Percentiles rank a stretch among this genome's conserved stretches.
Conservation (phyloP, 2,888 invertebrate genomes). For the Sturmia bella region DNA sequence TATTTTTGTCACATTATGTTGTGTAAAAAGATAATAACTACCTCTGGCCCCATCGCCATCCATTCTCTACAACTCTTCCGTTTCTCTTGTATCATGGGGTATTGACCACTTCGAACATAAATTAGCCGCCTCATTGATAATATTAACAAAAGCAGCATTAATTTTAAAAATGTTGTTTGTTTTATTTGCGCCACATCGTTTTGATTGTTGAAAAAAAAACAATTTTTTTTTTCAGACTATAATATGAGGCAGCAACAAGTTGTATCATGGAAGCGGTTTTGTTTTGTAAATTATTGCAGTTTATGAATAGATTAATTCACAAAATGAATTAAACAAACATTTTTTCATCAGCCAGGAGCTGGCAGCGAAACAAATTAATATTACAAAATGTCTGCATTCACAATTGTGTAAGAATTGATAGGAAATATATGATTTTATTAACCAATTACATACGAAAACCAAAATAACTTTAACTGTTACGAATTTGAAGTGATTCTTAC, state of each 20-base stretch:
- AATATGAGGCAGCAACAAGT: slow-evolving; percentile 45
- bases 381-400: too few relatives aligned
- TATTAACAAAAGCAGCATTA: slow-evolving; percentile 42
- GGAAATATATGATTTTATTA: too few relatives aligned
- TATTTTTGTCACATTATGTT: slow-evolving; percentile 35
- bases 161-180: slow-evolving; percentile 46
- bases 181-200: slow-evolving; percentile 54
- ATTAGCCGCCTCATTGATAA: slow-evolving; percentile 71
- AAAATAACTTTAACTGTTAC: too few relatives aligned
- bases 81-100: slow-evolving; percentile 27
- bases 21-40: slow-evolving; percentile 29
- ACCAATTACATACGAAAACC: too few relatives aligned
- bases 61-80: background rate
- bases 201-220: slow-evolving; percentile 55
- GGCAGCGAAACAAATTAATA: too few relatives aligned
- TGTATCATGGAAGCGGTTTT: slow-evolving; percentile 24
- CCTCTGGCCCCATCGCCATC: background rate
- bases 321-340: too few relatives aligned
- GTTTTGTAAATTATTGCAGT: background rate
- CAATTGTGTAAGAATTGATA: too few relatives aligned
- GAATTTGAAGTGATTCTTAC: too few relatives aligned
- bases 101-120: slow-evolving; percentile 68
- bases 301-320: too few relatives aligned
- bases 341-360: too few relatives aligned
- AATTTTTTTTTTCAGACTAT: slow-evolving; percentile 43